Evolutionary conservation across 2,113 vertebrate species (phyloP), one percentile per base, ranked within the genome.

Genomic region (Gasterosteus nipponicus): DNA sequence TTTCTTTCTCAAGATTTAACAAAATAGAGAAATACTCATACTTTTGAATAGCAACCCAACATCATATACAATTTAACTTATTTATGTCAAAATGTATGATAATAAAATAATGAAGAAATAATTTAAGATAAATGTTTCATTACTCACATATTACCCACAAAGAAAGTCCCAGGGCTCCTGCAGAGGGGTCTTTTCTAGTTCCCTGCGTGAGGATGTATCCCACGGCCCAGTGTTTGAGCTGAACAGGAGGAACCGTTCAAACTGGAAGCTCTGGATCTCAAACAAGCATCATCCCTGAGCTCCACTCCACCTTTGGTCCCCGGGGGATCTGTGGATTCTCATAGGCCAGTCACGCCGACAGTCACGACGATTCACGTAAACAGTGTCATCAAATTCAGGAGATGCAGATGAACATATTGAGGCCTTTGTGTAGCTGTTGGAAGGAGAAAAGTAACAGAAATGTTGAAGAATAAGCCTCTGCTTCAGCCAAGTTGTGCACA

Each of bases 261-360:
- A 86, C 60, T 57, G 58, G 70, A 72, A 64, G 66, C 61, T 78
- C 10, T 76, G 73, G 81, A 19, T 86, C 80, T 81, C 87, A 78
- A 14, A 82, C 62, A 76, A 80, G 60, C 59, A 68, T 89, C 78
- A 83, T 76, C 89, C 94, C 78, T 81, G 90, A 81, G 82, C 94
- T 92, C 94, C 93, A 91, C 89, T 93, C 82, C 89, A 91, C 94
- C 93, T 88, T 91, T 84, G 86, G 92, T 86, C 90, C 93, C 92
- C 58, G 72, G 68, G 81, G 93, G 93, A 90, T 93, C 92, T 44
- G 74, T 31, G 67, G 69, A 62, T 68, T 88, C 91, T 86, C 87
- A 90, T 87, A 89, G 81, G 83, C 26, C 75, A 73, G 70, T 73
- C 38, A 74, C 68, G 79, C 51, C 66, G 59, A 61, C 62, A 69